Evolutionary conservation across 2,888 invertebrate genomes (phyloP).

Genomic region (Crioceris asparagi): DNA sequence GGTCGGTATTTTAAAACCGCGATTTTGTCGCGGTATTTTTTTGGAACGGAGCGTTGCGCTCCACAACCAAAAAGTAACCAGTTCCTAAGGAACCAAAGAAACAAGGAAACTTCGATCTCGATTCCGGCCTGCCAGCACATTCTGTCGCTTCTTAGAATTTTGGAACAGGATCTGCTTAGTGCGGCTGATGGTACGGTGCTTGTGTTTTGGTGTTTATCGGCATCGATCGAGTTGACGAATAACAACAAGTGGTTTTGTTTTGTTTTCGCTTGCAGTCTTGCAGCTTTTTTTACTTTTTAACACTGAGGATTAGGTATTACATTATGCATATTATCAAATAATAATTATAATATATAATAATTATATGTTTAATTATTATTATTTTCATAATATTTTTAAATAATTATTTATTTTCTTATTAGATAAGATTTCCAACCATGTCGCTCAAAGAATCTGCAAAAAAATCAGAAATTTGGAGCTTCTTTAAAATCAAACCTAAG

Average conservation of each 20-base stretch:
- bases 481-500: constrained; percentile 2
- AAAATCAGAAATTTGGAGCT: constrained; percentile 6
- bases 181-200: background rate
- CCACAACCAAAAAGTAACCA: constrained; percentile 3
- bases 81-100: constrained; percentile 1
- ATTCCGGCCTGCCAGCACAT: background rate
- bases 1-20: constrained; percentile 7
- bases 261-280: too few relatives aligned
- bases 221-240: background rate
- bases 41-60: constrained; percentile 3
- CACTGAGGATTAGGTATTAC: background rate
- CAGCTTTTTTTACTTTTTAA: too few relatives aligned
- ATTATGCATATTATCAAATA: background rate
- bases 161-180: too few relatives aligned
- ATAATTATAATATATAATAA: constrained; percentile 1
- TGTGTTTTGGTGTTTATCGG: background rate
- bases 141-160: too few relatives aligned
- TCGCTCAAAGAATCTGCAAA: constrained; percentile 6
- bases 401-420: background rate
- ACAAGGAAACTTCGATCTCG: background rate
- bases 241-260: too few relatives aligned
- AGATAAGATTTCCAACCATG: constrained; percentile 8
- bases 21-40: constrained; percentile 6
- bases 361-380: too few relatives aligned
- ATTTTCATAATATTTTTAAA: too few relatives aligned